Conservation (phyloP, 64 coral and sea anemone species). For the Hydrozoanthus tunicans region DNA sequence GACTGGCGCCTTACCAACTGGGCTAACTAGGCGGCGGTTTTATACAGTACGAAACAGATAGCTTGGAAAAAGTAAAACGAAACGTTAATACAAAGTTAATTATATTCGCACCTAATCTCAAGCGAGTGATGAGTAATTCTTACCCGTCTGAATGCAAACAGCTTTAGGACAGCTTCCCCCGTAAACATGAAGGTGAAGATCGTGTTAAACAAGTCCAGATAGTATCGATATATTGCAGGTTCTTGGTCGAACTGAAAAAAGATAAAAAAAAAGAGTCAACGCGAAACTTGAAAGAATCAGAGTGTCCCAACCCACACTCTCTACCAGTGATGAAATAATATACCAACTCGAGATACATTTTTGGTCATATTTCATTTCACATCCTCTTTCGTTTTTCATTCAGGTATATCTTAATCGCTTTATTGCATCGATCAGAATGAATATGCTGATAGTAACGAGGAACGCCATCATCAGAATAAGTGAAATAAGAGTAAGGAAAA, state of each 20-base stretch:
- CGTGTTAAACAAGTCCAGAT: slow-evolving; percentile 86
- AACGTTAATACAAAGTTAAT: not conserved
- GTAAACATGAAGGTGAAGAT: slow-evolving; percentile 99
- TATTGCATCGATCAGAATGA: too few species aligned
- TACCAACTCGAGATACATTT: not conserved
- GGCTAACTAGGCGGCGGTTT: too few species aligned
- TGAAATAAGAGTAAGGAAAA: not conserved
- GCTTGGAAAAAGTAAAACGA: too few species aligned
- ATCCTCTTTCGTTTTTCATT: too few species aligned
- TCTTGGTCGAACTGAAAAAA: slow-evolving; percentile 78
- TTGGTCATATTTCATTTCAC: too few species aligned
- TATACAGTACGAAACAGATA: too few species aligned
- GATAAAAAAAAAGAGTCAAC: not conserved
- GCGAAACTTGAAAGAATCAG: not conserved
- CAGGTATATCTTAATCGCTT: too few species aligned
- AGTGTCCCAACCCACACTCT: too few species aligned
- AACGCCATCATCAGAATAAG: too few species aligned
- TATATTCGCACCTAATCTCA: not conserved
- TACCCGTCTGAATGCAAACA: slow-evolving; percentile 92
- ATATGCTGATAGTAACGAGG: too few species aligned
- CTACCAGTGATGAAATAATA: too few species aligned
- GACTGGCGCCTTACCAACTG: too few species aligned
- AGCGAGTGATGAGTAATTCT: not conserved
- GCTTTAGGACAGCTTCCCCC: slow-evolving; percentile 80
- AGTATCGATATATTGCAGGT: slow-evolving; percentile 51